Percentiles rank a stretch among this genome's conserved stretches.
These are phyloP conservation scores for Sipha flava DNA, from an alignment of 1,140 invertebrate genomes.

Conservation along the genomic window DNA sequence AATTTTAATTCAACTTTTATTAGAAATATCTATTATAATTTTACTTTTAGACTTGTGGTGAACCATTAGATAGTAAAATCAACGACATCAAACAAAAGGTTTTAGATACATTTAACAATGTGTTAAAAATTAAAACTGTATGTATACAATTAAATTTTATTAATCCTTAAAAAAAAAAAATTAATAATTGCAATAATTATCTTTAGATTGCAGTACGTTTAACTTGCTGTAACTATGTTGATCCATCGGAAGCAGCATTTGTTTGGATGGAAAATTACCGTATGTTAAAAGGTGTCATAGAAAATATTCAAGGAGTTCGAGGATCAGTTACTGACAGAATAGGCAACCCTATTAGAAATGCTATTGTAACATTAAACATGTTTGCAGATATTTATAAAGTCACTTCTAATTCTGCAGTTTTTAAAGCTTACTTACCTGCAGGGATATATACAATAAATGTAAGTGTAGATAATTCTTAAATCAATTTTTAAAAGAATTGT, in stretches of 20 bases:
- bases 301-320: conserved; percentile 52
- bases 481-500: not conserved
- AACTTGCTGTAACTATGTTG: conserved; percentile 27
- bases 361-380: conserved; percentile 56
- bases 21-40: not conserved
- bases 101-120: conserved; percentile 21
- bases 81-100: conserved; percentile 30
- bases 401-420: conserved; percentile 57
- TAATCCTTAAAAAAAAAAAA: no score
- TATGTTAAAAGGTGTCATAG: conserved; percentile 49
- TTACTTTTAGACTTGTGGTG: not conserved
- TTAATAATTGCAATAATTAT: no score
- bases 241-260: conserved; percentile 11
- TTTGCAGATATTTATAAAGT: conserved; percentile 52
- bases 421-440: conserved; percentile 57
- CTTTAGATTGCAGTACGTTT: conserved; percentile 26
- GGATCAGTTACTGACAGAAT: conserved; percentile 59
- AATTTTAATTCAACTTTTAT: not conserved
- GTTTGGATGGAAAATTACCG: conserved; percentile 27
- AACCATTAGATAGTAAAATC: not conserved
- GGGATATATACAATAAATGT: conserved; percentile 53
- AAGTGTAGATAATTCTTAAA: not conserved
- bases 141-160: no score
- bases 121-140: conserved; percentile 24
- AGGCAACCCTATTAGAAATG: conserved; percentile 57